Conservation (phyloP, 2,888 invertebrate genomes). For the Drosophila neutralis region DNA sequence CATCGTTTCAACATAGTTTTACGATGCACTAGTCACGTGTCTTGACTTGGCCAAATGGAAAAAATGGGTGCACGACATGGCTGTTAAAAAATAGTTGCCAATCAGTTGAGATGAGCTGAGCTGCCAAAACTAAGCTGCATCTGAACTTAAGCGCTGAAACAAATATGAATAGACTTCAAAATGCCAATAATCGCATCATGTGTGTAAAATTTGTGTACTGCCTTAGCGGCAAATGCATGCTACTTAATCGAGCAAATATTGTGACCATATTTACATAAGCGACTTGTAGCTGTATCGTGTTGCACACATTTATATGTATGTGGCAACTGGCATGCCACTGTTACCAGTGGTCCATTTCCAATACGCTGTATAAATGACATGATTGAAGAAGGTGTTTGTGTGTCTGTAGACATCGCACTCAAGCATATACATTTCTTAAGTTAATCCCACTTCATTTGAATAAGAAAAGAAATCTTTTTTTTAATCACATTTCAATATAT, state of each 20-base stretch:
- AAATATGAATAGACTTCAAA: conserved; percentile 8
- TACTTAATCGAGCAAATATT: conserved; percentile 34
- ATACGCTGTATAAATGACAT: neutral
- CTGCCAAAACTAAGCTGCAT: conserved; percentile 17
- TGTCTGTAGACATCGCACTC: neutral
- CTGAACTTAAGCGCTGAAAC: conserved; percentile 13
- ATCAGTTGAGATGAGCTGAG: conserved; percentile 9
- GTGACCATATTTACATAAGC: conserved; percentile 38
- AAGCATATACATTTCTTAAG: neutral
- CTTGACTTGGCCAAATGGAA: conserved; percentile 15
- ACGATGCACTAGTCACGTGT: conserved; percentile 53
- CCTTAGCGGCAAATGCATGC: conserved; percentile 1
- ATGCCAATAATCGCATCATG: conserved; percentile 55
- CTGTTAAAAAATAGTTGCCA: conserved; percentile 38
- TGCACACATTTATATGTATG: conserved; percentile 10
- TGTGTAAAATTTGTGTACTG: conserved; percentile 37
- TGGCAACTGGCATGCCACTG: conserved; percentile 26
- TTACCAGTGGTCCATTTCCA: conserved; percentile 12
- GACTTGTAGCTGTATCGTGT: conserved; percentile 14
- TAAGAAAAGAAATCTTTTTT: neutral
- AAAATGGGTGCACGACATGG: conserved; percentile 44
- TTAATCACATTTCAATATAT: neutral
- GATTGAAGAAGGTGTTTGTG: neutral
- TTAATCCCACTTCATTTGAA: neutral
- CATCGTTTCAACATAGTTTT: conserved; percentile 31